Base-by-base conservation (phyloP, 2,797 vertebrate species). In the Rhinella marina region DNA sequence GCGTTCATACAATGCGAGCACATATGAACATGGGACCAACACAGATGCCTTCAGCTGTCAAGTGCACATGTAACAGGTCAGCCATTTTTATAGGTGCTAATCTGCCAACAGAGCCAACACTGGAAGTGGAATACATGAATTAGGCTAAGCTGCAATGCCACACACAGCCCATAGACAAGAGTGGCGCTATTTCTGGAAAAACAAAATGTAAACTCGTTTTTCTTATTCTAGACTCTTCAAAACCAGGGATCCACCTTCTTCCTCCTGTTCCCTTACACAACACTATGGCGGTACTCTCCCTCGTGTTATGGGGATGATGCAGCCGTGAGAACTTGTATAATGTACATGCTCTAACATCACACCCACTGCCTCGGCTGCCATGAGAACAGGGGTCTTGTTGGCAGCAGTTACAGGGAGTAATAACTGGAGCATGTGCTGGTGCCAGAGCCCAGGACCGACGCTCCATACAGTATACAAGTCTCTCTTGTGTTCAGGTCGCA, bases 291-390 rank as follows among this genome's bases (percentile, higher is more conserved):
- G 80, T 62, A 68, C 23, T 82, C 41, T 82, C 32, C 59, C 3
- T 52, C 27, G 80, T 27, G 50, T 82, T n/a, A 41, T 61, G 12
- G 27, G 29, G 29, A 57, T 73, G 66, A n/a, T 75, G 66, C 41
- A 73, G 19, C 27, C 70, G 23, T 73, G 70, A 61, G 19, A 75
- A 61, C 32, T 70, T 75, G 70, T 61, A 48, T 48, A 61, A 72
- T 57, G 29, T 76, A 13, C 82, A 84, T 76, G 82, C 82, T 75
- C 82, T 61, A 57, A 75, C 82, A 84, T 52, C 73, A 70, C 82
- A 50, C 70, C 7, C 12, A 4, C 8, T 8, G 27, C 27, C 32
- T 56, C 19, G 82, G 82, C 82, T 84, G 82, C 59, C 84, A 85
- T 78, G 84, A 78, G 77, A 68, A 72, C 19, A 48, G 64, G 77